Conservation (phyloP, 2,888 invertebrate genomes). For the Liposcelis brunnea region DNA sequence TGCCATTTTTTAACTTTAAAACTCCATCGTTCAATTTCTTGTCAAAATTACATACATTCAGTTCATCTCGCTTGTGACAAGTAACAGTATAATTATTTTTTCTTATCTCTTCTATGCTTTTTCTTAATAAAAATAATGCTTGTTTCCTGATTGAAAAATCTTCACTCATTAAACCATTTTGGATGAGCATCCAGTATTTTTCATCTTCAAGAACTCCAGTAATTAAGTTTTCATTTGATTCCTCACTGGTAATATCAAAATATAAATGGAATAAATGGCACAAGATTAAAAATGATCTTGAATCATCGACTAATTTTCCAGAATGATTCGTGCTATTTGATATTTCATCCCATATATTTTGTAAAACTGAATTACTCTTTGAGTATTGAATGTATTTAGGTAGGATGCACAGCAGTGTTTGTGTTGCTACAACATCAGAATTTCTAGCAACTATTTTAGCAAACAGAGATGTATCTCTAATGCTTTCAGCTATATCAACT, state of each 20-base stretch:
- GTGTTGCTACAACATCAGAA: neutral
- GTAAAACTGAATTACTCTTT: neutral
- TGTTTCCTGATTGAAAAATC: neutral
- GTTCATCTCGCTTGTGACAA: neutral
- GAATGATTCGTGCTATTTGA: too few relatives aligned
- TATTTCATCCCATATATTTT: neutral
- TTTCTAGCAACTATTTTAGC: neutral
- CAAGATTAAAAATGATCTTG: neutral
- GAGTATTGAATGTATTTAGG: neutral
- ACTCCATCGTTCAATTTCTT: slow-evolving; percentile 3
- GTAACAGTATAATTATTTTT: neutral
- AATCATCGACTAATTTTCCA: neutral
- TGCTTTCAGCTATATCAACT: too few relatives aligned
- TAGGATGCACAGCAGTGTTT: neutral
- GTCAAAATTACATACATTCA: neutral
- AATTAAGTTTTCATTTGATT: neutral
- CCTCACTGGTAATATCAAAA: neutral
- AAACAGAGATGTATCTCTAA: neutral
- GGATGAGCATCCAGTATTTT: neutral
- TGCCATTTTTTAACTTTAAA: neutral
- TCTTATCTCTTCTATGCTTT: neutral
- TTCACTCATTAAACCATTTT: neutral
- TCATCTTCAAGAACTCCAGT: neutral
- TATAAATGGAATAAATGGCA: neutral
- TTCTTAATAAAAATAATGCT: neutral